Evolutionary conservation across 2,113 vertebrate species (phyloP).

Genomic region (Mystacornis crossleyi): DNA sequence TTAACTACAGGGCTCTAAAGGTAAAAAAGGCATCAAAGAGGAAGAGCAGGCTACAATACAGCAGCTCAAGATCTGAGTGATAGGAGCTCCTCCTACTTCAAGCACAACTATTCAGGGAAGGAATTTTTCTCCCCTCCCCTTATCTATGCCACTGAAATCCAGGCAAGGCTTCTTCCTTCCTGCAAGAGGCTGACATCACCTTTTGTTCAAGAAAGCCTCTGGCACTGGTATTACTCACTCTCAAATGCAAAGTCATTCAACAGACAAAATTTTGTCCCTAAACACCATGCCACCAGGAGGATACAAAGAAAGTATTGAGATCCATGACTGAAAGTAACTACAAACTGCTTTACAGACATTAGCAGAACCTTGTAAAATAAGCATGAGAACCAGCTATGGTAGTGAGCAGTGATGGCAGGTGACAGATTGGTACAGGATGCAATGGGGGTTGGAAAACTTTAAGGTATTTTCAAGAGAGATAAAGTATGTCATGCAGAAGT

Average conservation of each 20-base stretch:
- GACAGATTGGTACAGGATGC: background rate
- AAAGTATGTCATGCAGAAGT: background rate
- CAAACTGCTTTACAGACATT: background rate
- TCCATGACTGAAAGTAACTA: background rate
- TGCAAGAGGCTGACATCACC: background rate
- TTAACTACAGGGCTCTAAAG: slow-evolving; percentile 32
- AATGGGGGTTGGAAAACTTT: background rate
- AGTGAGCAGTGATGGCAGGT: background rate
- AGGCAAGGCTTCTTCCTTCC: slow-evolving; percentile 39
- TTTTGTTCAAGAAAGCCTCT: background rate
- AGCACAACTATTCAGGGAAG: slow-evolving; percentile 10
- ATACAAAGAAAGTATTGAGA: background rate
- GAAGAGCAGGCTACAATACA: slow-evolving; percentile 37
- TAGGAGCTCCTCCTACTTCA: slow-evolving; percentile 24
- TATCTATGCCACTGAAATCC: slow-evolving; percentile 9
- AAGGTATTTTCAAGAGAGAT: background rate
- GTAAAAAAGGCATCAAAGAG: slow-evolving; percentile 45
- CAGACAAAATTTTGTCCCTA: background rate
- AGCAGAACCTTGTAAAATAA: background rate
- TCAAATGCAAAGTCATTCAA: background rate
- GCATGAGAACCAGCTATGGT: background rate
- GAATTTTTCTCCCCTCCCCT: background rate
- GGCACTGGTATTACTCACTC: background rate
- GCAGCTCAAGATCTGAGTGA: background rate
- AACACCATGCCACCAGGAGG: background rate